Evolutionary conservation across 2,888 invertebrate species (phyloP).

Genomic region (Pterostichus madidus): DNA sequence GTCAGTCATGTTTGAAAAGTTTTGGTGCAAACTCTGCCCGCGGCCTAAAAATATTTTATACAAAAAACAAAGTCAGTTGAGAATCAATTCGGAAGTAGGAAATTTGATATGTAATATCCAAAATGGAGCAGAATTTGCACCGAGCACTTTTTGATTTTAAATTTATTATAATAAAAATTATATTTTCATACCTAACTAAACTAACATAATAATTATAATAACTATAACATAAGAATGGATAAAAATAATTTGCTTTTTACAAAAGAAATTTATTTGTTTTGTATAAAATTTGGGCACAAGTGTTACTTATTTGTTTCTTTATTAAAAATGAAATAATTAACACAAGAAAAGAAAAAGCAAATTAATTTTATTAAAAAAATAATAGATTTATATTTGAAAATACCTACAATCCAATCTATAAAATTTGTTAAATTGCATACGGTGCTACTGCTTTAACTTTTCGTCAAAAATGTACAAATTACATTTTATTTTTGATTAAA

Average conservation of each 20-base stretch:
- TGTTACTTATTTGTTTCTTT: conserved; percentile 64
- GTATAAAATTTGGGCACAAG: conserved; percentile 66
- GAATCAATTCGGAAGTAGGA: conserved; percentile 41
- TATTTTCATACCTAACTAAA: conserved; percentile 70
- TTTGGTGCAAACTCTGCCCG: conserved; percentile 17
- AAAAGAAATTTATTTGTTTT: conserved; percentile 28
- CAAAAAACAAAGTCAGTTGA: conserved; percentile 13
- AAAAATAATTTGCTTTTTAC: conserved; percentile 70
- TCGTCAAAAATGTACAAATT: conserved; percentile 1
- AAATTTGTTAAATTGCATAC: conserved; percentile 74
- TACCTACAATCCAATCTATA: conserved; percentile 71
- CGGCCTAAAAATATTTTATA: neutral
- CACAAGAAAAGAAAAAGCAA: conserved; percentile 68
- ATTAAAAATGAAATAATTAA: conserved; percentile 65
- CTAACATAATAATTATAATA: conserved; percentile 69
- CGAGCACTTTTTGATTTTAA: conserved; percentile 14
- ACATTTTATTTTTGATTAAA: conserved; percentile 38
- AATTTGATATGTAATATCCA: conserved; percentile 59
- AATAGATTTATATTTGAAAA: conserved; percentile 68
- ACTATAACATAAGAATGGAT: conserved; percentile 68
- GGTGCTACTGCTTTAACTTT: conserved; percentile 70
- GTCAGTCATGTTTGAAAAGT: conserved; percentile 63
- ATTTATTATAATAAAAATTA: conserved; percentile 62
- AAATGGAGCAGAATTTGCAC: conserved; percentile 32
- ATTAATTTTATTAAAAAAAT: conserved; percentile 69